Conservation (phyloP, 2,888 invertebrate species). For the Pemphredon lugubris region DNA sequence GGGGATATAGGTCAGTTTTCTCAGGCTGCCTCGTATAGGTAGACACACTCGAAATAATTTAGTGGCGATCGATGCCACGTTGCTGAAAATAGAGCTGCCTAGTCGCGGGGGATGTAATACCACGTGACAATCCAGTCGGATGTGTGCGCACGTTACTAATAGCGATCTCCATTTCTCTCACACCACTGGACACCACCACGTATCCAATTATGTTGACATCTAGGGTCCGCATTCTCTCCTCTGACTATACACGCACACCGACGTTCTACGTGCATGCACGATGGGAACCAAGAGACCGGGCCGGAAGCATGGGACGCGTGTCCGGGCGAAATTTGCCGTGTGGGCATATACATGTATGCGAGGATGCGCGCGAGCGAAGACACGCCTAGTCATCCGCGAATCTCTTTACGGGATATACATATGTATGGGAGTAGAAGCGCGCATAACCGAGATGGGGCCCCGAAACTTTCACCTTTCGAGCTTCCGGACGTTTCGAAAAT, state of each 20-base stretch:
- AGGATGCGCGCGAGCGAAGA: too few species aligned
- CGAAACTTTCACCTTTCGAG: constrained; percentile 43
- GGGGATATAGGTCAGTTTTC: constrained; percentile 79
- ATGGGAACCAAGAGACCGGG: too few species aligned
- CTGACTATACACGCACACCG: constrained; percentile 13
- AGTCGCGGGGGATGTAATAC: constrained; percentile 60
- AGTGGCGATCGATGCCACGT: constrained; percentile 78
- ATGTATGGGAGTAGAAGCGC: background rate
- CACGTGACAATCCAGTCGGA: constrained; percentile 54
- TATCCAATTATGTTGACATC: constrained; percentile 65
- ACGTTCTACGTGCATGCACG: background rate
- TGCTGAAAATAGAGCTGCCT: constrained; percentile 75
- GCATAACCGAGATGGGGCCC: constrained; percentile 5
- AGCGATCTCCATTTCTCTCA: constrained; percentile 46
- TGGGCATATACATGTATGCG: too few species aligned
- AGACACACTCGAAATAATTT: constrained; percentile 80
- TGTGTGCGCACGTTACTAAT: constrained; percentile 49
- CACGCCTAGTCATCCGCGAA: too few species aligned
- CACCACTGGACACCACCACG: constrained; percentile 16
- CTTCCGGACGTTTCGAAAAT: constrained; percentile 56
- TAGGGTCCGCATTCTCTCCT: constrained; percentile 47
- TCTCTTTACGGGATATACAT: background rate
- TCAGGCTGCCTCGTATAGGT: constrained; percentile 72
- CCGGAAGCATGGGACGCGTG: too few species aligned
- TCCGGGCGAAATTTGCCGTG: too few species aligned